Evolutionary conservation across 2,113 vertebrate genomes (phyloP).

Genomic region (Triplophysa tibetana): DNA sequence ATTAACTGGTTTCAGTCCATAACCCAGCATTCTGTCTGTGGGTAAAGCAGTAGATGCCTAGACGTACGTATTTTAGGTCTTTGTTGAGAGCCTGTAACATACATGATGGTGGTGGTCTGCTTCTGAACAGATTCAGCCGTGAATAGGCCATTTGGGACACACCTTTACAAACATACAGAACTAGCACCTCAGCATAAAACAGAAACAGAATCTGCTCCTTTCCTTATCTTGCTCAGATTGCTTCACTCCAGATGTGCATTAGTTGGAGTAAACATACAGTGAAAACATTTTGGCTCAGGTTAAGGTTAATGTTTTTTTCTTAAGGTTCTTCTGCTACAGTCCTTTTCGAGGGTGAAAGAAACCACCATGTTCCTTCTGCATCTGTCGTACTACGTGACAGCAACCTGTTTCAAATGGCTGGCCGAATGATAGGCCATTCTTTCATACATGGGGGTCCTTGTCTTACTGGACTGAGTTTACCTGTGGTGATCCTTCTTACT

Average conservation of each 20-base stretch:
- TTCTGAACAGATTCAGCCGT: no score
- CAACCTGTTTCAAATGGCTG: constrained; percentile 6
- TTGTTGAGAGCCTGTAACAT: no score
- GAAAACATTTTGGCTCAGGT: neutral
- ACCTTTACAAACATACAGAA: neutral
- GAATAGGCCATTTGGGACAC: neutral
- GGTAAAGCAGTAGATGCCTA: no score
- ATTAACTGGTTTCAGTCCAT: no score
- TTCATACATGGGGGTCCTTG: constrained; percentile 8
- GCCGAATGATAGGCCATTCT: neutral
- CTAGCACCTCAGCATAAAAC: neutral
- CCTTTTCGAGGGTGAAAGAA: constrained; percentile 1
- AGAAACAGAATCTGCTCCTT: neutral
- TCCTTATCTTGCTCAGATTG: neutral
- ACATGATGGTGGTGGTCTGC: no score
- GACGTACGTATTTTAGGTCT: no score
- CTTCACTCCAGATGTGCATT: neutral
- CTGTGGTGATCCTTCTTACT: constrained; percentile 1
- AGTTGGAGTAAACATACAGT: no score
- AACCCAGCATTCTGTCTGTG: no score
- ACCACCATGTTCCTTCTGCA: neutral
- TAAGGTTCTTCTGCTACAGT: neutral
- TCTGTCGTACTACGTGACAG: constrained; percentile 1
- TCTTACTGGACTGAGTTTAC: constrained; percentile 17
- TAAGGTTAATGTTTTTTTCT: neutral